Base-by-base conservation (phyloP, 2,113 vertebrate species). In the Rhipidura dahli region DNA sequence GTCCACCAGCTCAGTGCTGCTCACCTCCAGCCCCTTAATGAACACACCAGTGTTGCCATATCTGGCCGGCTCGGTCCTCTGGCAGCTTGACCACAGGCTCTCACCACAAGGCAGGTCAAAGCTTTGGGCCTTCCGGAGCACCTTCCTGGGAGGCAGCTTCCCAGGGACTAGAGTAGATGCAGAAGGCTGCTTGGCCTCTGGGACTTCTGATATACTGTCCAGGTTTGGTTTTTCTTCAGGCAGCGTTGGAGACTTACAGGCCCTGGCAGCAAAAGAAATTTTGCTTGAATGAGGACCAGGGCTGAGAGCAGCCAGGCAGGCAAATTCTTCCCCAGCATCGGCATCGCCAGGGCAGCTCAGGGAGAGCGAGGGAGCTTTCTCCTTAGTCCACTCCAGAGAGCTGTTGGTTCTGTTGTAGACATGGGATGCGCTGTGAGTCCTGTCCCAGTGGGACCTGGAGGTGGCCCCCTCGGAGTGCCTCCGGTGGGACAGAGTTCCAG, bases 21-120 rank as follows among this genome's bases (percentile, higher is more conserved):
- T 98, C 89, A 98, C 97, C 97, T 98, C 98, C 89, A 98, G 97
- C 33, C 98, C 98, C 95, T 97, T 98, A 81, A 98, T 98, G 65
- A 98, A 98, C 40, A 98, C 98, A 0, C 98, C 98, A 0, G 97
- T 98, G 97, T 98, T 98, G 93, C 98, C 98, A 0, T 97, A 97
- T 21, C 96, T 93, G 59, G 95, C 95, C 0, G 98, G 98, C 77
- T 98, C 98, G 0, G 97, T 98, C 78, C 98, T 92, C 94, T 98
- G 98, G 69, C 96, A 98, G 68, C 97, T 95, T 5, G 98, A 97
- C 79, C 92, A 97, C 60, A 97, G 94, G 59, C 95, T 95, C 88
- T 98, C 98, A 4, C 92, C 95, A 13, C 97, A 94, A 9, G 98
- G 96, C 3, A 96, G 94, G 85, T 99, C 98, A 33, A 98, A 98